These are phyloP conservation scores for Opisthograptis luteolata DNA, from an alignment of 2,888 invertebrate species.

Conservation along the genomic window DNA sequence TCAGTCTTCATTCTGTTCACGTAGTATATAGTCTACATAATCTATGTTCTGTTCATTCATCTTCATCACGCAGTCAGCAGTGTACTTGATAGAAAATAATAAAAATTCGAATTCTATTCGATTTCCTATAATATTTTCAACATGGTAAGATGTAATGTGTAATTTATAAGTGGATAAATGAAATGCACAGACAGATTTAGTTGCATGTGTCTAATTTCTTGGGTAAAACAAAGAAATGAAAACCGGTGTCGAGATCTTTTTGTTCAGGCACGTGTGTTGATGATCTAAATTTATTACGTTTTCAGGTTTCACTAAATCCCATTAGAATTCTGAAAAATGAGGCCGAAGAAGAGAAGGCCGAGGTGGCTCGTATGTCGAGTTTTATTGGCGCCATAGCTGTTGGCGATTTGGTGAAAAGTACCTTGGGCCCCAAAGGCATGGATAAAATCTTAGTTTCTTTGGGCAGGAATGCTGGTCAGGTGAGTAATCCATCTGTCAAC, in stretches of 20 bases:
- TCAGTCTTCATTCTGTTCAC: too few species aligned
- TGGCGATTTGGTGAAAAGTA: conserved; percentile 99
- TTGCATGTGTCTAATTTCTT: background rate
- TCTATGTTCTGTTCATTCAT: background rate
- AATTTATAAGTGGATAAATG: conserved; percentile 13
- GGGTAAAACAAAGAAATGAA: conserved; percentile 31
- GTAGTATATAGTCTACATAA: too few species aligned
- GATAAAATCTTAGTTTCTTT: conserved; percentile 94
- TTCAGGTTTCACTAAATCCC: conserved; percentile 94
- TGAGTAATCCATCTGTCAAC: conserved; percentile 37
- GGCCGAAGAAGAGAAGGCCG: conserved; percentile 99
- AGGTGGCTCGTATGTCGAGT: conserved; percentile 98
- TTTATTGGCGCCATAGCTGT: conserved; percentile 99
- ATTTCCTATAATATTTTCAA: conserved; percentile 30
- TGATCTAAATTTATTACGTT: conserved; percentile 33
- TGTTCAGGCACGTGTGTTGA: conserved; percentile 57
- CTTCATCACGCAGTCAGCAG: background rate
- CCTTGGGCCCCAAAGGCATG: conserved; percentile 99
- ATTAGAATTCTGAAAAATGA: conserved; percentile 97
- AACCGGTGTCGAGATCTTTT: conserved; percentile 49
- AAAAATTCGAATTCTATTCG: background rate
- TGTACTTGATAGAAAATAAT: background rate
- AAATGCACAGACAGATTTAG: background rate
- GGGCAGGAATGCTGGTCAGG: conserved; percentile 90
- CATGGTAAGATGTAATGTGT: conserved; percentile 42